Conservation (phyloP, 2,888 invertebrate genomes). For the Quadriops clusia region DNA sequence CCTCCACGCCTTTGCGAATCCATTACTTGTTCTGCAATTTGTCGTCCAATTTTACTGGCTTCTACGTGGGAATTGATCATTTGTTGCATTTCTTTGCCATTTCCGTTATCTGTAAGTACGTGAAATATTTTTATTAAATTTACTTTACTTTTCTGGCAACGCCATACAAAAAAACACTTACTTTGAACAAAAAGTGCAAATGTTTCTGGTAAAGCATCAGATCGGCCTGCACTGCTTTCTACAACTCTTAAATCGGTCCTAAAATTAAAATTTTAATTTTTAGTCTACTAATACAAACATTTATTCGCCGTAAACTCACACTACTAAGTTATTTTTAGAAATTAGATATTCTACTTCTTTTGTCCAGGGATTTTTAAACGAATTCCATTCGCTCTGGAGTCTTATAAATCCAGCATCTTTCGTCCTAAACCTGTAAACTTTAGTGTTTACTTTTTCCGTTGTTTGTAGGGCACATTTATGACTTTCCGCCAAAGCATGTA, state of each 20-base stretch:
- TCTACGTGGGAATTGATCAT: slow-evolving; percentile 67
- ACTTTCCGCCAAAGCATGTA: slow-evolving; percentile 64
- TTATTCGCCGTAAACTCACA: slow-evolving; percentile 45
- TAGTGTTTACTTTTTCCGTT: slow-evolving; percentile 50
- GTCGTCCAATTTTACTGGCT: slow-evolving; percentile 73
- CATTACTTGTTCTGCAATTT: slow-evolving; percentile 70
- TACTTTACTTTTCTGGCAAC: no score
- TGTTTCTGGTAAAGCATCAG: slow-evolving; percentile 39
- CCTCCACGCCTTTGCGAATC: slow-evolving; percentile 44
- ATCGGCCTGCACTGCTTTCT: slow-evolving; percentile 38
- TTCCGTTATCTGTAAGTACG: no score
- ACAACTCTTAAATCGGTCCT: slow-evolving; percentile 39
- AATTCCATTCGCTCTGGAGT: slow-evolving; percentile 75
- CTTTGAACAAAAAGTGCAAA: slow-evolving; percentile 46
- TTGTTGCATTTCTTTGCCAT: slow-evolving; percentile 53
- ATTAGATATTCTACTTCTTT: slow-evolving; percentile 87
- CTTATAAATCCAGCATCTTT: slow-evolving; percentile 64
- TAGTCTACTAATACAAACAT: slow-evolving; percentile 2
- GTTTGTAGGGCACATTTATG: slow-evolving; percentile 68
- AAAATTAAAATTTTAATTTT: slow-evolving; percentile 11
- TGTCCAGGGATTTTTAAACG: slow-evolving; percentile 91
- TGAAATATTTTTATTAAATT: no score
- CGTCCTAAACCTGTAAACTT: slow-evolving; percentile 65
- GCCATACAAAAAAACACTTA: slow-evolving; percentile 22
- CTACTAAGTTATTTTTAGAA: slow-evolving; percentile 70